Evolutionary conservation across 2,797 vertebrate species (phyloP).

Genomic region (Hydrophis major): DNA sequence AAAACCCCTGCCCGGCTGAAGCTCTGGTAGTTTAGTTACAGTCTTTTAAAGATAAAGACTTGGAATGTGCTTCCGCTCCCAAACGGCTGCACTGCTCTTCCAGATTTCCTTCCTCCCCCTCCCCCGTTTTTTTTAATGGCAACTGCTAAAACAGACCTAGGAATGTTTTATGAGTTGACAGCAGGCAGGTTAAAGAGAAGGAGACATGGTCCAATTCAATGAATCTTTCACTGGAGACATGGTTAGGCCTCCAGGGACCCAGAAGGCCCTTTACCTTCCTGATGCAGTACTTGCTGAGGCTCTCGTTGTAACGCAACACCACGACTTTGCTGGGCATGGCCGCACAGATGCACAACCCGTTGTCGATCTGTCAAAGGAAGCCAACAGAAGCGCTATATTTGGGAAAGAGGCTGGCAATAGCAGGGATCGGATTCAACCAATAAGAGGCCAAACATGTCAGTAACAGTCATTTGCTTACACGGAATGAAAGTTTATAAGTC

Average conservation of each 20-base stretch:
- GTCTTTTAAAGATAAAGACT: too few relatives aligned
- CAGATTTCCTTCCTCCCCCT: too few relatives aligned
- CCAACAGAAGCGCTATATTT: background rate
- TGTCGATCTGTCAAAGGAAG: conserved; percentile 83
- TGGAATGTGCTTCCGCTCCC: too few relatives aligned
- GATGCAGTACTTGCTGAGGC: conserved; percentile 95
- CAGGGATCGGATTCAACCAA: too few relatives aligned
- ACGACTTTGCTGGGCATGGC: conserved; percentile 96
- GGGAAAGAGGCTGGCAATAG: background rate
- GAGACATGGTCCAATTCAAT: accelerated
- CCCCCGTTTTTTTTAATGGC: too few relatives aligned
- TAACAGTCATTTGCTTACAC: background rate
- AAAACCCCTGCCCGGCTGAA: background rate
- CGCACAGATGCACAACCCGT: conserved; percentile 90
- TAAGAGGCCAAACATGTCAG: background rate
- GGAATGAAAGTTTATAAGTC: background rate
- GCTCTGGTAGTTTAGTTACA: too few relatives aligned
- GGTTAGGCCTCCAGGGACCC: background rate
- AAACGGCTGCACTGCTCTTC: too few relatives aligned
- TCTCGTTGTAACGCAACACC: conserved; percentile 93
- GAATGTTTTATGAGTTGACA: too few relatives aligned
- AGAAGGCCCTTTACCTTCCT: conserved; percentile 81
- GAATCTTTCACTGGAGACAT: background rate
- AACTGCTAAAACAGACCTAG: too few relatives aligned
- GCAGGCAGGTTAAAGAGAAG: background rate